phyloP scores from a whole-genome alignment of 2,113 vertebrate genomes.

The Alosa alosa region DNA sequence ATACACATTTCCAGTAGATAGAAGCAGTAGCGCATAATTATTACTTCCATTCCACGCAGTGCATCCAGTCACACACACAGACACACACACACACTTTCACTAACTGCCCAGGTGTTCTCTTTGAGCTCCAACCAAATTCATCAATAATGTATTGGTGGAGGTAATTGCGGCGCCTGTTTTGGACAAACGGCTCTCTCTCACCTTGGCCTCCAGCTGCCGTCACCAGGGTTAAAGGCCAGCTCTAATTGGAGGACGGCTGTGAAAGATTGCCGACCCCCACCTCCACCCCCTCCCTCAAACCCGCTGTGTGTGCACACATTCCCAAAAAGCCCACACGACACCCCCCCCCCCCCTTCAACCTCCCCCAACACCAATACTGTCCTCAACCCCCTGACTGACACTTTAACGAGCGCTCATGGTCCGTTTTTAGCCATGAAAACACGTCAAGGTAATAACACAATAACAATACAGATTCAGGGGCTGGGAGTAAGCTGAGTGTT shows the following conservation, averaged over 20 bases:
- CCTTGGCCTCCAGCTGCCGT: slow-evolving; percentile 31
- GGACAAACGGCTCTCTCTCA: slow-evolving; percentile 38
- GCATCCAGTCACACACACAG: slow-evolving; percentile 8
- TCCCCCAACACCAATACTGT: neutral
- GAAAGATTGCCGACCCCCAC: neutral
- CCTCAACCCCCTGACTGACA: neutral
- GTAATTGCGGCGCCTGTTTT: slow-evolving; percentile 54
- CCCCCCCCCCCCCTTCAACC: no score
- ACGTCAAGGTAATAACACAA: neutral
- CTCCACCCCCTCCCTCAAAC: neutral
- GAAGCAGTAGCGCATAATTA: neutral
- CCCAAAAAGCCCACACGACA: neutral
- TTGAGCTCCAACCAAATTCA: slow-evolving; percentile 50
- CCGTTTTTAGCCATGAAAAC: neutral
- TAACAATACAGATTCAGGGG: neutral
- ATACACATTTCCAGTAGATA: neutral
- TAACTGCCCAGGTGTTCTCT: slow-evolving; percentile 44
- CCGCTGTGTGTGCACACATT: neutral
- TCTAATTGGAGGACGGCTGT: slow-evolving; percentile 24
- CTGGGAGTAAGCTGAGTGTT: no score
- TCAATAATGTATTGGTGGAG: slow-evolving; percentile 68
- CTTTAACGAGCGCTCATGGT: neutral
- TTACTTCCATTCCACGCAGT: neutral
- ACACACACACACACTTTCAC: slow-evolving; percentile 14
- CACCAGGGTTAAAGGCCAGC: slow-evolving; percentile 28